Base-by-base conservation (phyloP, 1,140 invertebrate genomes). In the Drosophila orena region DNA sequence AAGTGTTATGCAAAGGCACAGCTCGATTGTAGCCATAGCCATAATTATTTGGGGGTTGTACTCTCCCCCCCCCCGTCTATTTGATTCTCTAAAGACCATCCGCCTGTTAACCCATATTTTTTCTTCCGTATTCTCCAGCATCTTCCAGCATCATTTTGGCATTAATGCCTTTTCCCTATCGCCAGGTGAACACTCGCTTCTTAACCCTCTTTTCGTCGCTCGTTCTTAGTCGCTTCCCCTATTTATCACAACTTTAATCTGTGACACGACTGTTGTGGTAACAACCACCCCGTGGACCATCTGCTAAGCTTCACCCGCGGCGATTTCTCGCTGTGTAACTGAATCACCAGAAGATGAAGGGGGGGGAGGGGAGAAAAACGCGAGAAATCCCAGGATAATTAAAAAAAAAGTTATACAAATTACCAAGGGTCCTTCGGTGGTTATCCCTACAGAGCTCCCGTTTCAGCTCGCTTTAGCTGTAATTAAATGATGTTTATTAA, bases 401-500 rank as follows among this genome's bases (percentile, higher is more conserved):
- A 77, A 70, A 68, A 74, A 54, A 76, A 78, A 84, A 77, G 68
- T 80, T 85, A 53, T 75, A 80, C 80, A 84, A 84, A 84, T 84
- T 85, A 79, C 72, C 66, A 54, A 68, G 68, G 68, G 54, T 58
- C 62, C 55, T 79, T 57, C 15, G 52, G 49, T 64, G 52, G 49
- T 64, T 57, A 68, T 49, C 68, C 44, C 27, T 27, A n/a, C 35
- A 35, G 27, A 53, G 64, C 46, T 52, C 46, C 62, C 64, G 35
- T 56, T 70, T 69, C 50, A 46, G 68, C 43, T 70, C 64, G 64
- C 68, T 59, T 62, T 68, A 60, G 54, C 57, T 76, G 79, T 77
- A 85, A 84, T 84, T 85, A 84, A 84, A 84, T 84, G 80, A 85
- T 84, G 80, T 84, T 84, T 84, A 84, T 84, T 84, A 79, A 84